Evolutionary conservation across 2,113 vertebrate species (phyloP).

Genomic region (Macaca mulatta): DNA sequence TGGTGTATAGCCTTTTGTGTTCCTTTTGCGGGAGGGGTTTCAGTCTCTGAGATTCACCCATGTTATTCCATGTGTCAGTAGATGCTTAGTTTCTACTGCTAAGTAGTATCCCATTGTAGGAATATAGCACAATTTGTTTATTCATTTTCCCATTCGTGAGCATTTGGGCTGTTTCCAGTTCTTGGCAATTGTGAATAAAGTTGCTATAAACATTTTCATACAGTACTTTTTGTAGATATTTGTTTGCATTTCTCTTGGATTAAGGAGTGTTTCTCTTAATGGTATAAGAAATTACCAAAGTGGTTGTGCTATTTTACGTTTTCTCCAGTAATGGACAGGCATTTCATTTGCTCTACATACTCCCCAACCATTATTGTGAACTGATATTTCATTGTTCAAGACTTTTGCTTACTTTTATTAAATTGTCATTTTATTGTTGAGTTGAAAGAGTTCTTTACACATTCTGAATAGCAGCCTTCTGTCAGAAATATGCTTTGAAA

Average conservation of each 20-base stretch:
- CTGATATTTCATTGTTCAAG: background rate
- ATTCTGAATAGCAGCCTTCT: background rate
- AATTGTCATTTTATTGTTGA: background rate
- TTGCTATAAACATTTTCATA: background rate
- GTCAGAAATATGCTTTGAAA: conserved; percentile 22
- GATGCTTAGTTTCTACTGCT: background rate
- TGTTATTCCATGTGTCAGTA: background rate
- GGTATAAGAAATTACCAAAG: background rate
- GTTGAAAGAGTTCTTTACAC: background rate
- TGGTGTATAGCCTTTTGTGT: background rate
- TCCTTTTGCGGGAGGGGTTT: background rate
- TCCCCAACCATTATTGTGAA: background rate
- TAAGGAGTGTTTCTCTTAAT: background rate
- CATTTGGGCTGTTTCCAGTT: background rate
- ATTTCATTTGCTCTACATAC: background rate
- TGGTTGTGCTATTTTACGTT: background rate
- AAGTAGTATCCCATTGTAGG: background rate
- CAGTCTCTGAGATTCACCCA: background rate
- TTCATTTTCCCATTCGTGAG: background rate
- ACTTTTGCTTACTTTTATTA: background rate
- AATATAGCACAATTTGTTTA: background rate
- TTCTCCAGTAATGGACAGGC: background rate
- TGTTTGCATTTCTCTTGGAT: background rate
- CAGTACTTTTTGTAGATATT: background rate
- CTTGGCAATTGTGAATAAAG: background rate